Conservation (phyloP, 2,113 vertebrate species). For the Spheniscus mendiculus region DNA sequence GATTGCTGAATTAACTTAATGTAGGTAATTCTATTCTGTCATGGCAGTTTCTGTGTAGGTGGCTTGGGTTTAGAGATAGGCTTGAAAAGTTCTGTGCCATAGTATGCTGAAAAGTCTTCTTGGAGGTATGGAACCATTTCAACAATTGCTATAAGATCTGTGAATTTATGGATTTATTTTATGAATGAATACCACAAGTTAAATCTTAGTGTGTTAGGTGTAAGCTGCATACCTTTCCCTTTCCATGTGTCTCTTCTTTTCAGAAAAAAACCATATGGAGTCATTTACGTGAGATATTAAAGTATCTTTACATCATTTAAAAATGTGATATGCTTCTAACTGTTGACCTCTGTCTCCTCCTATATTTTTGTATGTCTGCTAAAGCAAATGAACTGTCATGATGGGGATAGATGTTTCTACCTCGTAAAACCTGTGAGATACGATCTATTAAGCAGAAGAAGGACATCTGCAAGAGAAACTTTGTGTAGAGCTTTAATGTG, state of each 20-base stretch:
- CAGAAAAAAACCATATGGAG: background rate
- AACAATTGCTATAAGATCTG: constrained; percentile 7
- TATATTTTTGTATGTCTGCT: background rate
- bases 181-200: constrained; percentile 21
- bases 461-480: background rate
- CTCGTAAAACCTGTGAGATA: background rate
- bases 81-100: background rate
- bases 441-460: background rate
- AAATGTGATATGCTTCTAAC: constrained; percentile 12
- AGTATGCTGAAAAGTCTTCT: background rate
- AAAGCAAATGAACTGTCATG: background rate
- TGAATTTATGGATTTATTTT: constrained; percentile 29
- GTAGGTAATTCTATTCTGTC: background rate
- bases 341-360: background rate
- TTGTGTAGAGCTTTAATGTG: background rate
- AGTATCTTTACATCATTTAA: constrained; percentile 33
- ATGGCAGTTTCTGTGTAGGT: background rate
- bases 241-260: background rate
- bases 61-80: background rate
- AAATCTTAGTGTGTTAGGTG: background rate
- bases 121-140: background rate
- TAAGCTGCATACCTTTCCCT: background rate
- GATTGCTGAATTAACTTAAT: background rate
- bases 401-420: background rate
- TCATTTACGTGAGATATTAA: background rate